These are phyloP conservation scores for Agonopterix arenella DNA, from an alignment of 2,888 invertebrate species.

Conservation along the genomic window DNA sequence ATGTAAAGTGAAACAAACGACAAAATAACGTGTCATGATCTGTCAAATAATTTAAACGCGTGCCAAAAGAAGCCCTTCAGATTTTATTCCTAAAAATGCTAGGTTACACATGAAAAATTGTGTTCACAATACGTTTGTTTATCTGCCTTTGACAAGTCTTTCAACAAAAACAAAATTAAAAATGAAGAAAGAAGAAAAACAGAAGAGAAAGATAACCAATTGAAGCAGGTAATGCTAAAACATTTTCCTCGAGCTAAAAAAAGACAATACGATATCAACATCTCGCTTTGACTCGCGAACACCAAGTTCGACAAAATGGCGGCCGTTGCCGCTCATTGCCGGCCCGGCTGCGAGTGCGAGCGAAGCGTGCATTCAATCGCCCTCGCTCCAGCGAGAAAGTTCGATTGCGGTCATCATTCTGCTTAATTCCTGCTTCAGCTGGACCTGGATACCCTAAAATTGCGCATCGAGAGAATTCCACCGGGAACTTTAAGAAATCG, in stretches of 20 bases:
- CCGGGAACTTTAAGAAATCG: too few species aligned
- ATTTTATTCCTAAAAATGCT: too few species aligned
- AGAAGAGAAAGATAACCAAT: background rate
- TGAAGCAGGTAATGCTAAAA: background rate
- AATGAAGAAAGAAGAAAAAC: background rate
- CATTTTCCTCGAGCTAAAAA: background rate
- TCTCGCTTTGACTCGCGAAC: conserved; percentile 45
- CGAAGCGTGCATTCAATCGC: conserved; percentile 23
- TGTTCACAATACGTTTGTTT: too few species aligned
- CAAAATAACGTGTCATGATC: background rate
- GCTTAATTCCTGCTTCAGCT: conserved; percentile 6
- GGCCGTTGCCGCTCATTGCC: conserved; percentile 22
- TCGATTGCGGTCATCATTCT: conserved; percentile 17
- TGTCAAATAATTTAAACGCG: too few species aligned
- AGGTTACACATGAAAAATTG: too few species aligned
- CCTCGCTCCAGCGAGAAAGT: conserved; percentile 35
- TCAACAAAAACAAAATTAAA: too few species aligned
- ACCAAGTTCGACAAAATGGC: conserved; percentile 55
- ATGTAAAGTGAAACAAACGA: background rate
- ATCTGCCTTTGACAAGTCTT: too few species aligned
- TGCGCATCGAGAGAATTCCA: too few species aligned
- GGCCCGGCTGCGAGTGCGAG: conserved; percentile 14
- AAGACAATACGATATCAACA: conserved; percentile 10
- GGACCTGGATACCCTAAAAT: background rate
- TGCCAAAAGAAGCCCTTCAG: too few species aligned